Evolutionary conservation across 30 jellyfish, hydroid and myxozoan genomes (phyloP).

Genomic region (Chironex yamaguchii): DNA sequence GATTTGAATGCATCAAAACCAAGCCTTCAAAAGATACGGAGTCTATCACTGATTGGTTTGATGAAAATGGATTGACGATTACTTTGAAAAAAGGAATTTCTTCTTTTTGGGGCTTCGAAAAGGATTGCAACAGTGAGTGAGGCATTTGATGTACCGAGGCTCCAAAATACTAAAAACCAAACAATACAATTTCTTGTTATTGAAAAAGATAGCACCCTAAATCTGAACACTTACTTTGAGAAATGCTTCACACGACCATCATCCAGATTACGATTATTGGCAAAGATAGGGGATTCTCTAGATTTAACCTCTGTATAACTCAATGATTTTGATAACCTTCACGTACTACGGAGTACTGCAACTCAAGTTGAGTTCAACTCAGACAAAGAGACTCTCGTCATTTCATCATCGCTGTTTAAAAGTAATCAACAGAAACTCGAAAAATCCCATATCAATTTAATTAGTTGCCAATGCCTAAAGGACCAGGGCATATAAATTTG

Average conservation of each 20-base stretch:
- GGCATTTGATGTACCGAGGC: slow-evolving; percentile 51
- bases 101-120: slow-evolving; percentile 45
- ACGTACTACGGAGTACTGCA: too few relatives aligned
- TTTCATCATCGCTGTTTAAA: background rate
- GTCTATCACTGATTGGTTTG: slow-evolving; percentile 47
- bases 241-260: slow-evolving; percentile 47
- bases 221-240: slow-evolving; percentile 40
- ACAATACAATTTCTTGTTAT: slow-evolving; percentile 32
- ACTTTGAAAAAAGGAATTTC: slow-evolving; percentile 53
- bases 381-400: too few relatives aligned
- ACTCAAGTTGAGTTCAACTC: too few relatives aligned
- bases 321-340: too few relatives aligned
- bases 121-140: slow-evolving; percentile 25
- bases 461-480: background rate
- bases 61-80: slow-evolving; percentile 41
- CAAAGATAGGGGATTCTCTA: background rate
- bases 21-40: slow-evolving; percentile 59
- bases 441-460: background rate
- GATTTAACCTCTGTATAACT: slow-evolving; percentile 28
- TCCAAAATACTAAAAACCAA: slow-evolving; percentile 14
- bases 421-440: slow-evolving; percentile 1
- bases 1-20: slow-evolving; percentile 41
- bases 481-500: background rate
- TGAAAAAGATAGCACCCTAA: slow-evolving; percentile 29
- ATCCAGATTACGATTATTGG: slow-evolving; percentile 17